phyloP scores from a whole-genome alignment of 2,888 invertebrate species.

The Drosophila barbarae region DNA sequence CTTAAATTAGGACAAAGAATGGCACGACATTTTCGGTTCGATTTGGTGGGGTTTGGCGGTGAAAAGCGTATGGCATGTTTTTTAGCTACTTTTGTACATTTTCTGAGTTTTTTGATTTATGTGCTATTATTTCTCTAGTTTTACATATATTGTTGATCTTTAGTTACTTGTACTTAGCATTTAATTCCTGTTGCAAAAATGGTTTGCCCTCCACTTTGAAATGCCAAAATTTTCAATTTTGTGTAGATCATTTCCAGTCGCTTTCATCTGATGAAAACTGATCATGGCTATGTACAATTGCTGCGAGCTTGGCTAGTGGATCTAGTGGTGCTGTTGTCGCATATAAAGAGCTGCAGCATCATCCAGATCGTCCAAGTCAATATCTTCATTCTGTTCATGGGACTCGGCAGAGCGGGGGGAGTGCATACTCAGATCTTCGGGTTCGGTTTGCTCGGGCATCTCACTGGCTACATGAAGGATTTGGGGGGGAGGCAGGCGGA shows the following conservation, averaged over 20 bases:
- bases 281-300: conserved; percentile 55
- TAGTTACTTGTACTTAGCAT: conserved; percentile 67
- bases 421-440: conserved; percentile 92
- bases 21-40: conserved; percentile 66
- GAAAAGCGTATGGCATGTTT: conserved; percentile 39
- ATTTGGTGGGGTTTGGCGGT: conserved; percentile 38
- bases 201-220: conserved; percentile 18
- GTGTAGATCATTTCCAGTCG: conserved; percentile 31
- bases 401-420: conserved; percentile 76
- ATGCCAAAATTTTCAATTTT: conserved; percentile 57
- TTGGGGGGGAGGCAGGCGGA: conserved; percentile 80
- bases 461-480: conserved; percentile 76
- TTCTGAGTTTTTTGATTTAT: conserved; percentile 53
- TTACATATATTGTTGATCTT: conserved; percentile 13
- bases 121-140: conserved; percentile 53
- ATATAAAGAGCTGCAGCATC: conserved; percentile 82
- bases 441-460: conserved; percentile 92
- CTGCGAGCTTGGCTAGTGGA: conserved; percentile 24
- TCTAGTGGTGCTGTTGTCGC: conserved; percentile 75
- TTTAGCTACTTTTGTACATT: conserved; percentile 63
- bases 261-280: conserved; percentile 64
- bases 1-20: conserved; percentile 54
- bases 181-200: conserved; percentile 70
- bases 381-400: conserved; percentile 79
- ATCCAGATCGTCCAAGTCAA: conserved; percentile 81